Evolutionary conservation across 2,113 vertebrate genomes (phyloP).

Genomic region (Hydropotes inermis): DNA sequence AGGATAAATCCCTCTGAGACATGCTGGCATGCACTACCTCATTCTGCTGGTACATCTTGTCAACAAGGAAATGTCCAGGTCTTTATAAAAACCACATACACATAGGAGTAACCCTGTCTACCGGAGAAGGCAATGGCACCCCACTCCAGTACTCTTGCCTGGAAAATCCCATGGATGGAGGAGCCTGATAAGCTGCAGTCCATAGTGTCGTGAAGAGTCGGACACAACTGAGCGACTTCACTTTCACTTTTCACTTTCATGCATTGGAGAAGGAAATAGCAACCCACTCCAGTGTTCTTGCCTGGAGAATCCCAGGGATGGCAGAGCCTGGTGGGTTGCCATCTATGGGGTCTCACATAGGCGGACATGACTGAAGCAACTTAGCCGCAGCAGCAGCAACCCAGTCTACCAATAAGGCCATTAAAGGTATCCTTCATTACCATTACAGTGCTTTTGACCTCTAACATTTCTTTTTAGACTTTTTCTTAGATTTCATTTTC

Average conservation of each 20-base stretch:
- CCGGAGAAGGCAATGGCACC: not conserved
- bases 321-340: accelerated
- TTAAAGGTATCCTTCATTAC: not conserved
- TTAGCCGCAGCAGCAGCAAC: not conserved
- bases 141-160: not conserved
- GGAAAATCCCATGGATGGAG: not conserved
- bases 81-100: not conserved
- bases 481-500: not conserved
- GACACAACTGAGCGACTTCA: accelerated
- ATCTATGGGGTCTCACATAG: accelerated
- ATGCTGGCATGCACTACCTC: not conserved
- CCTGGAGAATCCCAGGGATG: not conserved
- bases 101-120: not conserved
- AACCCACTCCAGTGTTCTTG: not conserved
- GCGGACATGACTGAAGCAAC: not conserved
- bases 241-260: too few relatives aligned
- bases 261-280: not conserved
- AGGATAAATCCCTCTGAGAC: not conserved
- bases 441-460: not conserved
- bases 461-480: not conserved
- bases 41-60: not conserved
- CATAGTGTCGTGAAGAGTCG: accelerated
- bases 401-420: not conserved
- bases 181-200: not conserved
- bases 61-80: not conserved